Evolutionary conservation across 1,140 invertebrate genomes (phyloP).

Genomic region (Drosophila sp.): DNA sequence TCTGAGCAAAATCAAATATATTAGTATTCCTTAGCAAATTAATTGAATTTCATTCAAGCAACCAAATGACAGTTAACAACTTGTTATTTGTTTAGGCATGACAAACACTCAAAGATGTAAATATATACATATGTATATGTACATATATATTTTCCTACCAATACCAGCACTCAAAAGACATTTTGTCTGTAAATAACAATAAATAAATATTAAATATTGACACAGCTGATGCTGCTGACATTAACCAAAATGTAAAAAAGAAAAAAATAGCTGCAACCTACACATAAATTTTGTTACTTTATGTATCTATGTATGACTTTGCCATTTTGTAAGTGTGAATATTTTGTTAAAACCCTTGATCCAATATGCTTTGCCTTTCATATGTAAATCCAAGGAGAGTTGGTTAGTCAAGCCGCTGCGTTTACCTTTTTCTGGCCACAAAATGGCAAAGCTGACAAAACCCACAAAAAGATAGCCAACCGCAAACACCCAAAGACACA

Average conservation of each 20-base stretch:
- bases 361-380: constrained; percentile 7
- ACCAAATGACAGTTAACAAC: constrained; percentile 8
- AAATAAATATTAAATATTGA: constrained; percentile 15
- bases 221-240: not conserved
- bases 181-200: constrained; percentile 10
- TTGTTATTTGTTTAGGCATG: constrained; percentile 1
- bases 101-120: not conserved
- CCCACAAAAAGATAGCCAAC: not conserved
- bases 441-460: constrained; percentile 5
- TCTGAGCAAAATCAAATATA: constrained; percentile 1
- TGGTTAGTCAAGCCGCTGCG: constrained; percentile 1
- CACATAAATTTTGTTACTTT: constrained; percentile 1
- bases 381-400: constrained; percentile 5
- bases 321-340: constrained; percentile 4
- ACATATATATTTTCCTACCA: not conserved
- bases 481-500: not conserved
- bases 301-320: not conserved
- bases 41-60: constrained; percentile 7
- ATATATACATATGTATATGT: not conserved
- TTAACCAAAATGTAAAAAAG: not conserved
- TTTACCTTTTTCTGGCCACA: constrained; percentile 13
- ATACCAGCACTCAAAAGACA: not conserved
- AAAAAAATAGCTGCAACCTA: not conserved
- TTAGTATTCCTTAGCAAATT: constrained; percentile 4
- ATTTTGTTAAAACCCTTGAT: constrained; percentile 10